phyloP scores from a whole-genome alignment of 1,140 invertebrate genomes.

The Yoshiicerus persimilis region DNA sequence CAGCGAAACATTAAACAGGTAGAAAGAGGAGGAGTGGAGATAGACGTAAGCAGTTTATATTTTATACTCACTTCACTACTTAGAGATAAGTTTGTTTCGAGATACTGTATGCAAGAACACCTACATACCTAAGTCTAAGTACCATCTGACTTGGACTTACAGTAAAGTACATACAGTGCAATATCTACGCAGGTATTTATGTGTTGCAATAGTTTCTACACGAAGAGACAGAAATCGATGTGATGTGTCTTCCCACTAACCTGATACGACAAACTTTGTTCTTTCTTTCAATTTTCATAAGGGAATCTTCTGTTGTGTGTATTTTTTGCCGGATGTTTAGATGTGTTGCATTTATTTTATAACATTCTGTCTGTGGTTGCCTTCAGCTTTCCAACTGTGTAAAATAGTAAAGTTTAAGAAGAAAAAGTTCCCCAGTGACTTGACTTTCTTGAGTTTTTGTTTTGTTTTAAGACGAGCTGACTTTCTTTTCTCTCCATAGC shows the following conservation, averaged over 20 bases:
- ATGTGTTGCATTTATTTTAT: background rate
- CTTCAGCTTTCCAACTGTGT: background rate
- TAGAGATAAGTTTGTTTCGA: background rate
- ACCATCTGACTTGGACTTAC: background rate
- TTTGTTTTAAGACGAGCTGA: background rate
- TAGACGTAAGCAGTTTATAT: background rate
- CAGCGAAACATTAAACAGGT: no score
- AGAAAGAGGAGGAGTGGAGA: background rate
- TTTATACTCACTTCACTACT: background rate
- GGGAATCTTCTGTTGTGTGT: background rate
- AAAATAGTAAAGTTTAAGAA: background rate
- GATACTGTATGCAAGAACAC: background rate
- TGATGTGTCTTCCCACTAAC: background rate
- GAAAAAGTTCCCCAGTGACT: background rate
- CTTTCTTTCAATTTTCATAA: background rate
- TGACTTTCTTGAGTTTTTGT: background rate
- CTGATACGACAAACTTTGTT: background rate
- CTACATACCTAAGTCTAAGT: background rate
- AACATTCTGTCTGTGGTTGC: background rate
- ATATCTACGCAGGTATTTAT: background rate
- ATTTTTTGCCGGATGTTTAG: background rate
- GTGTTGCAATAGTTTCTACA: background rate
- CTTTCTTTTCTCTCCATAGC: background rate
- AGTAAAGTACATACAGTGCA: background rate
- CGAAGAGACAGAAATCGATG: background rate